Evolutionary conservation across 2,113 vertebrate species (phyloP).

Genomic region (Noctilio leporinus): DNA sequence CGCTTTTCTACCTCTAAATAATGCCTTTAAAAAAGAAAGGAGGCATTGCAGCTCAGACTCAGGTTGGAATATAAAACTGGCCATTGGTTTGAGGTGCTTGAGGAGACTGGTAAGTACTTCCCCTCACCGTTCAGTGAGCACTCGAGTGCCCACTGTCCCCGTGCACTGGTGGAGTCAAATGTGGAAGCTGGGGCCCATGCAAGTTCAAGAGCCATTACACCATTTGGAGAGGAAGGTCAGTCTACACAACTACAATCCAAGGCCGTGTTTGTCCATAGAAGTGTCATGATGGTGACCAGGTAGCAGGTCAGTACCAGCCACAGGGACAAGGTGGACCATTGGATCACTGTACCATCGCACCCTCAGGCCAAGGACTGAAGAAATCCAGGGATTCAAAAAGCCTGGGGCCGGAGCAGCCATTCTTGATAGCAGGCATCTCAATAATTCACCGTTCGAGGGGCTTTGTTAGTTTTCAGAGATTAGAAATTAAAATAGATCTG

Average conservation of each 20-base stretch:
- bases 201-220: not conserved
- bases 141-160: not conserved
- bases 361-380: not conserved
- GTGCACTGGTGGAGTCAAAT: not conserved
- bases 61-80: not conserved
- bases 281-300: not conserved
- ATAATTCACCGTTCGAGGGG: not conserved
- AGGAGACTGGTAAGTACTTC: conserved; percentile 39
- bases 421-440: not conserved
- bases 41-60: not conserved
- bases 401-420: not conserved
- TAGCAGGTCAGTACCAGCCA: not conserved
- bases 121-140: not conserved
- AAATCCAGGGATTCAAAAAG: not conserved
- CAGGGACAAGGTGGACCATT: not conserved
- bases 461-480: conserved; percentile 33
- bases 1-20: conserved; percentile 7
- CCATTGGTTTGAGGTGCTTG: not conserved
- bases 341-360: not conserved
- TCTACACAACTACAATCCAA: not conserved
- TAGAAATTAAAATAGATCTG: not conserved
- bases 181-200: not conserved
- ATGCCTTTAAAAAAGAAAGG: not conserved
- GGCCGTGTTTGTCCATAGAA: not conserved
- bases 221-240: not conserved